Evolutionary conservation across 92 coral and sea anemone species (phyloP).

Genomic region (Siderastrea radians): DNA sequence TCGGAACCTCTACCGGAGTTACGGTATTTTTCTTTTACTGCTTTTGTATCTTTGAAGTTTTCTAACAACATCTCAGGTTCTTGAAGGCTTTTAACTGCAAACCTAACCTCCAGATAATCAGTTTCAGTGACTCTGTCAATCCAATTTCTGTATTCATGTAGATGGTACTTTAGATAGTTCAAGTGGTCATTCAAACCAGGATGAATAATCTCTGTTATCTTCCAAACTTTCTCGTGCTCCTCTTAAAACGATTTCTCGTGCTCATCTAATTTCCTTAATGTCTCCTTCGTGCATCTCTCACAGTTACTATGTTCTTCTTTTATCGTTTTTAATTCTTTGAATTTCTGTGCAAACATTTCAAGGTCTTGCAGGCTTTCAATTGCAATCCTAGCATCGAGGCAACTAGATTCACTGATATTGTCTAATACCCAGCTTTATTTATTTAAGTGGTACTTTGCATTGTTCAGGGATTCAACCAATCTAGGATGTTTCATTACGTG

Average conservation of each 20-base stretch:
- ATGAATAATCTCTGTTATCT: background rate
- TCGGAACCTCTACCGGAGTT: too few relatives aligned
- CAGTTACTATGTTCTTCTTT: too few relatives aligned
- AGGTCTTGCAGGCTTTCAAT: too few relatives aligned
- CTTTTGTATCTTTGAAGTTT: background rate
- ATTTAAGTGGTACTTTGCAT: background rate
- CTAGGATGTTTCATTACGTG: background rate
- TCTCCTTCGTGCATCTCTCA: too few relatives aligned
- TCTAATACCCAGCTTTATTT: too few relatives aligned
- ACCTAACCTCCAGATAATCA: background rate
- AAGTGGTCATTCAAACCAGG: background rate
- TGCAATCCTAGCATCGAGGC: too few relatives aligned
- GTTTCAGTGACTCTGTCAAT: background rate
- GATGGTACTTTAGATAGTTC: too few relatives aligned
- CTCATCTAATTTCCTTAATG: too few relatives aligned
- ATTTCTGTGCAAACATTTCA: too few relatives aligned
- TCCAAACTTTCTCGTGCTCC: background rate
- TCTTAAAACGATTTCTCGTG: too few relatives aligned
- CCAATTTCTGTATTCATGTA: background rate
- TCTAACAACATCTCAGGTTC: background rate
- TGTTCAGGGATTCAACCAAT: background rate
- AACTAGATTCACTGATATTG: too few relatives aligned
- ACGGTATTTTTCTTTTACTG: background rate
- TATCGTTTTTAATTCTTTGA: too few relatives aligned
- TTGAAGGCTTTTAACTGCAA: background rate